phyloP scores from a whole-genome alignment of 2,888 invertebrate genomes.

The Drosophila buzzatii region DNA sequence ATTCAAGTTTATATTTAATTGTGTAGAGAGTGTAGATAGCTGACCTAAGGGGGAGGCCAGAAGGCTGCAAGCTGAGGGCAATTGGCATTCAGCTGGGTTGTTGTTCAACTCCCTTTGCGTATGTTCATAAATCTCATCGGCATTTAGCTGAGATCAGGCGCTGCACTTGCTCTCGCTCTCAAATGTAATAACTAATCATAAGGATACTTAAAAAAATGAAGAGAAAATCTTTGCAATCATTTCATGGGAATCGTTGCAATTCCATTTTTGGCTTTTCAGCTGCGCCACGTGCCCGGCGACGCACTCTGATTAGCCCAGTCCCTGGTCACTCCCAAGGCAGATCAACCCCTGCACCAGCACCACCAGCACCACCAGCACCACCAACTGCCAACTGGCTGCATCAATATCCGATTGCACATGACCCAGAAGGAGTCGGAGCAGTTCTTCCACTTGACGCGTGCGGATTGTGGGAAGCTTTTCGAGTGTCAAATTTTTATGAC shows the following conservation, averaged over 20 bases:
- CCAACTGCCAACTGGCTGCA: conserved; percentile 20
- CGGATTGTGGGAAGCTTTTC: conserved; percentile 71
- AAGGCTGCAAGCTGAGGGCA: too few relatives aligned
- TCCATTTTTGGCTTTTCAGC: conserved; percentile 44
- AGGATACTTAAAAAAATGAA: conserved; percentile 62
- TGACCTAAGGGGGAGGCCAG: not conserved
- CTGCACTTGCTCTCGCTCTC: conserved; percentile 64
- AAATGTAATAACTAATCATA: conserved; percentile 75
- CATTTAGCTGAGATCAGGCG: conserved; percentile 49
- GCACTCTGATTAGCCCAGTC: conserved; percentile 81
- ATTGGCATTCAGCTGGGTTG: not conserved
- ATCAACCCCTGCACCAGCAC: conserved; percentile 36
- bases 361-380: conserved; percentile 24
- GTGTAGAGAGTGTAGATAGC: not conserved
- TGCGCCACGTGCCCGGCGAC: conserved; percentile 77
- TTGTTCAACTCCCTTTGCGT: conserved; percentile 58
- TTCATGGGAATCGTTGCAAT: conserved; percentile 65
- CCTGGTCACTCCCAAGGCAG: conserved; percentile 18
- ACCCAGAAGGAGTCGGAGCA: not conserved
- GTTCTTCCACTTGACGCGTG: conserved; percentile 69
- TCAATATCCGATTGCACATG: conserved; percentile 5
- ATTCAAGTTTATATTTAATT: conserved; percentile 60
- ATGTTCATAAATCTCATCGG: conserved; percentile 63
- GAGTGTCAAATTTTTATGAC: conserved; percentile 81
- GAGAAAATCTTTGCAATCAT: conserved; percentile 56